Conservation (phyloP, 1,140 invertebrate species). For the Capitella teleta region DNA sequence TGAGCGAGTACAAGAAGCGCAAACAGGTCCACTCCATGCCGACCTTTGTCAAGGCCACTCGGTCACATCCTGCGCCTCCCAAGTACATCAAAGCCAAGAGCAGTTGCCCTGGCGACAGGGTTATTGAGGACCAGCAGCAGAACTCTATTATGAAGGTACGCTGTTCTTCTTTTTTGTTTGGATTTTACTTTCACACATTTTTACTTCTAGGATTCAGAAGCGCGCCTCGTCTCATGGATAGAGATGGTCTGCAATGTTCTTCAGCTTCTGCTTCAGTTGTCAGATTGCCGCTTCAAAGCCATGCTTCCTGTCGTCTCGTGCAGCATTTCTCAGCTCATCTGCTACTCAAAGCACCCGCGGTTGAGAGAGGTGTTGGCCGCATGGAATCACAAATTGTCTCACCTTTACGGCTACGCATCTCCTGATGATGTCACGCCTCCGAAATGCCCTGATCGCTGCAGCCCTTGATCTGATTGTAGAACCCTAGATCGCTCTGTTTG, state of each 20-base stretch:
- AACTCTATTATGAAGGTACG: conserved; percentile 62
- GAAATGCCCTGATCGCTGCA: too few species aligned
- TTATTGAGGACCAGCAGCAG: conserved; percentile 50
- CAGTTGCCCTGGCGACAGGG: conserved; percentile 24
- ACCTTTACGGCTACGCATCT: background rate
- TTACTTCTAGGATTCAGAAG: conserved; percentile 51
- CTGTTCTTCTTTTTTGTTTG: background rate
- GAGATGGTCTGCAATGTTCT: conserved; percentile 52
- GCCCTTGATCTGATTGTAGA: too few species aligned
- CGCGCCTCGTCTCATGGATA: conserved; percentile 53
- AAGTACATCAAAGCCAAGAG: conserved; percentile 10
- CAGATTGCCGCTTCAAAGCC: conserved; percentile 48
- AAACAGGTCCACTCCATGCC: conserved; percentile 51
- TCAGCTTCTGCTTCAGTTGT: conserved; percentile 48
- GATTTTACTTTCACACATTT: background rate
- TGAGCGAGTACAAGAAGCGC: conserved; percentile 52
- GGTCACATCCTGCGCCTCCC: conserved; percentile 18
- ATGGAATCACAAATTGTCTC: conserved; percentile 45
- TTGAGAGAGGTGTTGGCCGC: conserved; percentile 52
- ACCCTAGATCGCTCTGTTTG: too few species aligned
- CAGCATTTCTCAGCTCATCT: conserved; percentile 51
- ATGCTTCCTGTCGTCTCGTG: conserved; percentile 54
- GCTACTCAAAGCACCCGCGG: conserved; percentile 49
- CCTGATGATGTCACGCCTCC: too few species aligned
- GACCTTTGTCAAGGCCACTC: conserved; percentile 17